phyloP scores from a whole-genome alignment of 2,888 invertebrate species.

The Bellardia pandia region DNA sequence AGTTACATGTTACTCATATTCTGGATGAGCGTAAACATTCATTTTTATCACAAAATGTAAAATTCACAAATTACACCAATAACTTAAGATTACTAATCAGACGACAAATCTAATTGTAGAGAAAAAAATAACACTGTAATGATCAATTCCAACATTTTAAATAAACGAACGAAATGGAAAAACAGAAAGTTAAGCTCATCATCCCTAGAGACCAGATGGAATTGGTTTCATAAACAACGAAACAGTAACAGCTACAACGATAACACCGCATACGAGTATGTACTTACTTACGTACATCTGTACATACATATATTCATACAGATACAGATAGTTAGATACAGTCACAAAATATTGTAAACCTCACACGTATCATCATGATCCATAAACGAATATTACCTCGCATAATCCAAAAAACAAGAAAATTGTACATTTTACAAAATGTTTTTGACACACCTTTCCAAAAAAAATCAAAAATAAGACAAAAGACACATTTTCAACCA shows the following conservation, averaged over 20 bases:
- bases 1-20: neutral
- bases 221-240: constrained; percentile 23
- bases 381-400: constrained; percentile 58
- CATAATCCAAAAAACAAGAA: constrained; percentile 27
- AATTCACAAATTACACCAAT: constrained; percentile 40
- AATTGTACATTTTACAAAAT: constrained; percentile 39
- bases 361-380: constrained; percentile 64
- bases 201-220: constrained; percentile 54
- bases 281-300: neutral
- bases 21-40: neutral
- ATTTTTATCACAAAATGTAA: neutral
- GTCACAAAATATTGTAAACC: constrained; percentile 39
- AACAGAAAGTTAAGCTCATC: constrained; percentile 39
- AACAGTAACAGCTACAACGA: neutral
- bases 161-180: constrained; percentile 24
- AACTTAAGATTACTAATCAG: constrained; percentile 52
- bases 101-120: constrained; percentile 48
- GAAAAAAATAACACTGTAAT: constrained; percentile 3
- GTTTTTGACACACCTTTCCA: constrained; percentile 64
- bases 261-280: neutral
- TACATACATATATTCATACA: neutral
- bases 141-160: constrained; percentile 48
- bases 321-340: neutral
- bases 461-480: constrained; percentile 11
- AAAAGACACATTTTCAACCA: constrained; percentile 37